phyloP scores from a whole-genome alignment of 2,113 vertebrate species.

The cat (Felis catus) region F.catus_Fca126_mat1.0 CM031421.1:48887001-48887500 shows the following conservation, averaged over 20 bases:
- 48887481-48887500: not conserved
- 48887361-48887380: slow-evolving; percentile 46
- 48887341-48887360: not conserved
- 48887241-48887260: slow-evolving; percentile 33
- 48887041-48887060: not conserved
- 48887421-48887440: not conserved
- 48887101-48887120: not conserved
- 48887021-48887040: not conserved
- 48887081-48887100: not conserved
- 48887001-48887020: not conserved
- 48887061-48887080: not conserved
- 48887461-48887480: not conserved
- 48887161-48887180: not conserved
- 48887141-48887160: not conserved
- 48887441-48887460: slow-evolving; percentile 36
- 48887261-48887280: slow-evolving; percentile 50
- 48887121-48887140: not conserved
- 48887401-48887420: slow-evolving; percentile 41
- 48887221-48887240: not conserved
- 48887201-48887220: slow-evolving; percentile 55
- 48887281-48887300: slow-evolving; percentile 38
- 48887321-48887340: slow-evolving; percentile 47
- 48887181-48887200: not conserved
- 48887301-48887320: slow-evolving; percentile 67
- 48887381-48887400: slow-evolving; percentile 15